Evolutionary conservation across 1,140 invertebrate genomes (phyloP).

Genomic region (Eulimnadia texana): DNA sequence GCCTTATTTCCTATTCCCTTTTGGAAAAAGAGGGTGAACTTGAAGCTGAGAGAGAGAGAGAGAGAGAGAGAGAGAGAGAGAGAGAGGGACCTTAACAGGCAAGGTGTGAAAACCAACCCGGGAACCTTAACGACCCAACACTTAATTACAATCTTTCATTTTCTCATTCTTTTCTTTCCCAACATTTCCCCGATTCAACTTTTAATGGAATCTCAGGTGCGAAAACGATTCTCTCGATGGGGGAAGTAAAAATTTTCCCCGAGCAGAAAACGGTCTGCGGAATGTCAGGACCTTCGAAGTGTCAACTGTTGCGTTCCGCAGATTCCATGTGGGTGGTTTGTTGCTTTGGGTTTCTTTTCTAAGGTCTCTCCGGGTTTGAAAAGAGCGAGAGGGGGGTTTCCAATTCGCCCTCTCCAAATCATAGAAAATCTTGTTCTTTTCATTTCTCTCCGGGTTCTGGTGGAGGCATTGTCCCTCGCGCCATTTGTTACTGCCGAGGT

Average conservation of each 20-base stretch:
- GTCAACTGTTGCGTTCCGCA: not conserved
- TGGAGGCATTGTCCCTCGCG: not conserved
- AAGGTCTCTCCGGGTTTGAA: too few relatives aligned
- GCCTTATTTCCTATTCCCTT: too few relatives aligned
- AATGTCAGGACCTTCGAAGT: not conserved
- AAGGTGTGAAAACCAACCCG: not conserved
- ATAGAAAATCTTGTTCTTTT: not conserved
- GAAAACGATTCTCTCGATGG: not conserved
- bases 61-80: too few relatives aligned
- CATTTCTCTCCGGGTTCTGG: not conserved
- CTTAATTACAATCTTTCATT: not conserved
- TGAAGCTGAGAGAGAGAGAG: too few relatives aligned
- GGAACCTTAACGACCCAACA: not conserved
- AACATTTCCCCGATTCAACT: too few relatives aligned
- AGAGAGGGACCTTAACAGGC: not conserved
- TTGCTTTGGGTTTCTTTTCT: too few relatives aligned
- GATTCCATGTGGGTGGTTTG: not conserved
- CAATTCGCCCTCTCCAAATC: not conserved
- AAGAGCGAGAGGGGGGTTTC: not conserved
- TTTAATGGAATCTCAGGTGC: too few relatives aligned
- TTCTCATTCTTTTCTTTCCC: not conserved
- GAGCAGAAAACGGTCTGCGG: not conserved
- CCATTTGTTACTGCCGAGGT: not conserved
- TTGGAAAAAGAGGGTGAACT: too few relatives aligned
- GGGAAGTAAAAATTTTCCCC: not conserved